phyloP scores from a whole-genome alignment of 1,140 invertebrate species.

The Parapsyche elsis region DNA sequence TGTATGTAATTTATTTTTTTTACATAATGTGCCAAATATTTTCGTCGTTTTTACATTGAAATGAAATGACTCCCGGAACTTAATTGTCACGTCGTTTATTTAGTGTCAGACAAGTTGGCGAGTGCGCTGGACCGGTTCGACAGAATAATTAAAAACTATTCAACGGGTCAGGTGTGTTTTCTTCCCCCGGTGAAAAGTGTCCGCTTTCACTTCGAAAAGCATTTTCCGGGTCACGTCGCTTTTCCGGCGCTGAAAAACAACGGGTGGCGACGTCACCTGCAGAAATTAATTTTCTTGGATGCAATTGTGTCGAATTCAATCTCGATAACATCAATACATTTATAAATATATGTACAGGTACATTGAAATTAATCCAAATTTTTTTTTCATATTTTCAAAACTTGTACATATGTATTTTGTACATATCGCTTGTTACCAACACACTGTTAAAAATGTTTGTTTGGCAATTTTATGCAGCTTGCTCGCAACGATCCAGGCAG shows the following conservation, averaged over 20 bases:
- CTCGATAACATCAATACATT: neutral
- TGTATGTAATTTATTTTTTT: too few relatives aligned
- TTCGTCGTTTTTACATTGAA: too few relatives aligned
- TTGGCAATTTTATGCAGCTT: too few relatives aligned
- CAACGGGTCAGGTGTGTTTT: neutral
- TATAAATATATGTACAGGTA: neutral
- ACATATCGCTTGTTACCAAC: too few relatives aligned
- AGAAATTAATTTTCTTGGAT: constrained; percentile 27
- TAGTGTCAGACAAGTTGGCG: too few relatives aligned
- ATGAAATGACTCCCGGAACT: too few relatives aligned
- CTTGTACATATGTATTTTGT: too few relatives aligned
- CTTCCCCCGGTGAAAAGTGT: neutral
- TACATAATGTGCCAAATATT: too few relatives aligned
- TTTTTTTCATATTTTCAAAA: too few relatives aligned
- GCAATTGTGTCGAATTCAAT: neutral
- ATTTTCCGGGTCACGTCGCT: neutral
- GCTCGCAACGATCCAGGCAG: too few relatives aligned
- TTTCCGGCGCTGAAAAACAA: neutral
- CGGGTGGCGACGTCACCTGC: constrained; percentile 5
- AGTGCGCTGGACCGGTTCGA: neutral
- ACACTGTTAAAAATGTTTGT: too few relatives aligned
- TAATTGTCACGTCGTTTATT: too few relatives aligned
- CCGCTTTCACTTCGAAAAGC: neutral
- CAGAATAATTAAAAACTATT: constrained; percentile 23
- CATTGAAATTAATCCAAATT: neutral